Percentiles rank a stretch among this genome's conserved stretches.
Evolutionary conservation across 1,140 invertebrate genomes (phyloP).

Genomic region (Megalopta genalis): DNA sequence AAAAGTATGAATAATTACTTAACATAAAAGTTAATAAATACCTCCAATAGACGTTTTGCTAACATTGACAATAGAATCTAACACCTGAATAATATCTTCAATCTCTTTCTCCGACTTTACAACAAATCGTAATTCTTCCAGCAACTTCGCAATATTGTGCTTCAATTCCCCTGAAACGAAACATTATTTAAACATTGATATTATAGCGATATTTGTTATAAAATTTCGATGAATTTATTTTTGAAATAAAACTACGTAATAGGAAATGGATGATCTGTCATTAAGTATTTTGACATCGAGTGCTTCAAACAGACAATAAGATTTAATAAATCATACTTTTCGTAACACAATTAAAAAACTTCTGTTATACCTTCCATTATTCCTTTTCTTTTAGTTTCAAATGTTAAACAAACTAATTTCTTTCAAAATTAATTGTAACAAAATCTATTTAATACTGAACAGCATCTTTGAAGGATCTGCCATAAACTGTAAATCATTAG

Average conservation of each 20-base stretch:
- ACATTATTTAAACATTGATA: neutral
- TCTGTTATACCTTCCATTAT: neutral
- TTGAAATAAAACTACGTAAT: neutral
- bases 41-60: conserved; percentile 61
- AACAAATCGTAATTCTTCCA: conserved; percentile 56
- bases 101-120: conserved; percentile 51
- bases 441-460: neutral
- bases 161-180: conserved; percentile 53
- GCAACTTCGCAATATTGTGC: conserved; percentile 57
- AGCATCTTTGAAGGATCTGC: neutral
- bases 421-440: neutral
- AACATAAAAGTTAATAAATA: conserved; percentile 20
- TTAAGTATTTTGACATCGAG: neutral
- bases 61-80: conserved; percentile 62
- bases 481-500: neutral
- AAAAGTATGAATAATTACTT: too few relatives aligned
- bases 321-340: neutral
- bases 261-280: neutral
- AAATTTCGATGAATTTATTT: neutral
- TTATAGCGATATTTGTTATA: neutral
- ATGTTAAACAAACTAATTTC: neutral
- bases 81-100: conserved; percentile 56
- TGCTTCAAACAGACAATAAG: neutral
- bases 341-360: neutral
- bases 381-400: neutral